A percentile compares a stretch with the other conserved stretches of the same genome.
Conservation (phyloP, 2,888 invertebrate genomes). For the Nesidiocoris tenuis region DNA sequence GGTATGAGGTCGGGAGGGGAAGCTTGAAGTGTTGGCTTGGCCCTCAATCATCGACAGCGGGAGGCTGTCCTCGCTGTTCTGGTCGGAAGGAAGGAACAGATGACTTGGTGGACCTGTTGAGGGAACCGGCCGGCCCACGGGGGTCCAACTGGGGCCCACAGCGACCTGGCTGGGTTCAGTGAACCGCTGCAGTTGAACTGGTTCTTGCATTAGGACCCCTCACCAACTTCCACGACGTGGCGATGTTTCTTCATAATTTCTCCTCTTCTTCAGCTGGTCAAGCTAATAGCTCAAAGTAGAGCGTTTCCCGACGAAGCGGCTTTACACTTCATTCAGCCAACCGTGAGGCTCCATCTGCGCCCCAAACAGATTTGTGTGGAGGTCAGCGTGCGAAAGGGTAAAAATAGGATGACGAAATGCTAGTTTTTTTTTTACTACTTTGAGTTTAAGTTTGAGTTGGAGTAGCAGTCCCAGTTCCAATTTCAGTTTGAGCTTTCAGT, state of each 20-base stretch:
- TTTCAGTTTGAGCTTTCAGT: too few species aligned
- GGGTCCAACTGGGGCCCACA: constrained; percentile 5
- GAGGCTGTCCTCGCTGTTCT: not conserved
- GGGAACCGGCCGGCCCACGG: not conserved
- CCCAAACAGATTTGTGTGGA: too few species aligned
- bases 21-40: not conserved
- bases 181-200: constrained; percentile 27
- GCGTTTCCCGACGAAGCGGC: not conserved
- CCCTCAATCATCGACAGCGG: not conserved
- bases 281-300: not conserved
- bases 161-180: constrained; percentile 5
- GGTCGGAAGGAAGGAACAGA: not conserved
- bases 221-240: not conserved
- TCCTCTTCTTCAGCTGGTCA: not conserved
- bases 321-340: not conserved
- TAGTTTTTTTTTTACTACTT: too few species aligned
- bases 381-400: too few species aligned
- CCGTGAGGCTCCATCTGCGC: too few species aligned
- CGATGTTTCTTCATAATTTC: not conserved
- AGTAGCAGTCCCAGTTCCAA: too few species aligned
- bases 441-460: too few species aligned
- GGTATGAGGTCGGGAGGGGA: not conserved
- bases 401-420: too few species aligned
- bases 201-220: constrained; percentile 24
- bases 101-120: not conserved